A percentile compares a stretch with the other conserved stretches of the same genome.
Evolutionary conservation across 2,113 vertebrate species (phyloP).

Genomic region (Dasyurus viverrinus): DNA sequence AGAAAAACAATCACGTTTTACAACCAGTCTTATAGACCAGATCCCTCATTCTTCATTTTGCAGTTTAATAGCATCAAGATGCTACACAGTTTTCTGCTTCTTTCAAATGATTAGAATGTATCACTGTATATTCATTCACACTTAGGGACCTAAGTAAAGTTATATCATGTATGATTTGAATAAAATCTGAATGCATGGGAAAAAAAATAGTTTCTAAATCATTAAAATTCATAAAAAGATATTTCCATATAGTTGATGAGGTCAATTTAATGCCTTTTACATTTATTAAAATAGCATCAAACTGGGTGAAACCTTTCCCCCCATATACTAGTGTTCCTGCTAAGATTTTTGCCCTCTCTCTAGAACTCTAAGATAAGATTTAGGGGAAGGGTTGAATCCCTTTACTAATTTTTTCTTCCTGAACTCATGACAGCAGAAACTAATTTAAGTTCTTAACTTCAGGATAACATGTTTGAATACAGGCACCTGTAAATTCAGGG

Average conservation of each 20-base stretch:
- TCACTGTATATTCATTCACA: neutral
- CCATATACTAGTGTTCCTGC: neutral
- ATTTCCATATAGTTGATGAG: neutral
- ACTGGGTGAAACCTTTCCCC: neutral
- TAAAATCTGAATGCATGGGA: conserved; percentile 6
- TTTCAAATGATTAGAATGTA: conserved; percentile 39
- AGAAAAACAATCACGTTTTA: neutral
- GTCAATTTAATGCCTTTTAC: neutral
- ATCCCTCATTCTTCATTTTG: conserved; percentile 17
- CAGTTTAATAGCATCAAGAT: neutral
- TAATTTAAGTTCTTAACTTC: conserved; percentile 26
- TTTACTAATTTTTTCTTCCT: neutral
- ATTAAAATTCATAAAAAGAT: conserved; percentile 21
- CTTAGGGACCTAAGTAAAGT: neutral
- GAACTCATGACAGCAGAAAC: neutral
- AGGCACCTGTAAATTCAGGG: neutral
- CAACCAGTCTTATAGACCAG: neutral
- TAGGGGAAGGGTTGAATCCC: neutral
- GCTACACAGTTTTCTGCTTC: neutral
- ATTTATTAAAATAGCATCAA: conserved; percentile 11
- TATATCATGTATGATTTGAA: neutral
- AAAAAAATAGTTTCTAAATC: conserved; percentile 1
- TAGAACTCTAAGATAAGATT: conserved; percentile 20
- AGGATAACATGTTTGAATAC: neutral
- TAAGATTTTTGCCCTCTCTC: neutral